Conservation (phyloP, 2,113 vertebrate genomes). For the Psilopsiagon aymara region DNA sequence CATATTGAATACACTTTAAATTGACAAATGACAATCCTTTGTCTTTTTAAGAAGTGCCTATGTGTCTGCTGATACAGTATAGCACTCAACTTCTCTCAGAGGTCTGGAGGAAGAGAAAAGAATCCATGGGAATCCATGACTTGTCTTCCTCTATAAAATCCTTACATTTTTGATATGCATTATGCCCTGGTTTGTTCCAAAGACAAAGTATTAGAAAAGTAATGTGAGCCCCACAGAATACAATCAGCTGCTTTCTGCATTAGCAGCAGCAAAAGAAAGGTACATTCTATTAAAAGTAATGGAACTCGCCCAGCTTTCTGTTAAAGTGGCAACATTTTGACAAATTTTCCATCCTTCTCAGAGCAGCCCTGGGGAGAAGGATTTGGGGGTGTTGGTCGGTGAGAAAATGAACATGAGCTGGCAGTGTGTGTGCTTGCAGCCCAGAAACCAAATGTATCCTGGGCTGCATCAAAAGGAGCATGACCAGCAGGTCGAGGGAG, state of each 20-base stretch:
- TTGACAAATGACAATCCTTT: neutral
- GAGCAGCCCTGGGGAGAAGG: neutral
- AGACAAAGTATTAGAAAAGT: neutral
- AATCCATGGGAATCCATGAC: neutral
- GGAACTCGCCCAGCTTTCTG: slow-evolving; percentile 29
- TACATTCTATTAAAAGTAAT: slow-evolving; percentile 11
- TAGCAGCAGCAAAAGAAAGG: slow-evolving; percentile 28
- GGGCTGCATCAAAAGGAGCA: neutral
- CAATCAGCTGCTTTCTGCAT: slow-evolving; percentile 33
- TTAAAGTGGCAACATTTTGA: neutral
- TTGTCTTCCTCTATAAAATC: neutral
- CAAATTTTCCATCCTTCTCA: slow-evolving; percentile 14
- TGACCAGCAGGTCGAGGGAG: neutral
- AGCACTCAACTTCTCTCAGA: neutral
- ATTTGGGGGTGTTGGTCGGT: neutral
- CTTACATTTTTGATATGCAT: neutral
- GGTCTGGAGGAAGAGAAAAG: neutral
- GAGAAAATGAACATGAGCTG: neutral
- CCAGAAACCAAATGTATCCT: neutral
- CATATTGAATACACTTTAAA: neutral
- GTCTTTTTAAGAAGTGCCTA: neutral
- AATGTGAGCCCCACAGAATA: neutral
- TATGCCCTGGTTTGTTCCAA: neutral
- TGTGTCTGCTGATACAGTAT: neutral
- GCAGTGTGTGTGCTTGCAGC: neutral